Evolutionary conservation across 2,113 vertebrate species (phyloP).

Genomic region (Nycticebus coucang): DNA sequence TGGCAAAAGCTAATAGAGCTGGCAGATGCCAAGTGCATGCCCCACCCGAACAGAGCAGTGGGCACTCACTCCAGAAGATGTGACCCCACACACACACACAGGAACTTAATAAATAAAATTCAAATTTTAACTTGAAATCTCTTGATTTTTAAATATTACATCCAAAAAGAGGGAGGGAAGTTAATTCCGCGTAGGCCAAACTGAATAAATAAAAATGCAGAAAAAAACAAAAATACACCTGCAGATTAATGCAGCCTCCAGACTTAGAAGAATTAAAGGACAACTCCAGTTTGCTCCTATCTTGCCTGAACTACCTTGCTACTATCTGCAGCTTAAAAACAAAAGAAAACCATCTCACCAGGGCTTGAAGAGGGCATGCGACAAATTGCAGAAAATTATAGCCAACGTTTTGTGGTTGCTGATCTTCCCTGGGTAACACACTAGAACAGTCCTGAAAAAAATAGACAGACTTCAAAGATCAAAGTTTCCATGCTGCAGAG

Average conservation of each 20-base stretch:
- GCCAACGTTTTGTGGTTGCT: conserved; percentile 71
- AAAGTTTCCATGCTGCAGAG: conserved; percentile 59
- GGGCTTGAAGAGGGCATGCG: conserved; percentile 74
- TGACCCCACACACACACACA: no score
- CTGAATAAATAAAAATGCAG: neutral
- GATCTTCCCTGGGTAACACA: conserved; percentile 66
- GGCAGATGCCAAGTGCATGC: neutral
- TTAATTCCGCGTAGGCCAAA: neutral
- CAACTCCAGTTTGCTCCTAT: conserved; percentile 46
- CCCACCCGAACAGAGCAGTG: neutral
- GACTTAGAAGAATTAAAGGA: conserved; percentile 32
- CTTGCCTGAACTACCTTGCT: conserved; percentile 57
- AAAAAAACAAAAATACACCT: conserved; percentile 34
- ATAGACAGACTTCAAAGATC: conserved; percentile 69
- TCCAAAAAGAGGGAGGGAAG: neutral
- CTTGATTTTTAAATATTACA: conserved; percentile 39
- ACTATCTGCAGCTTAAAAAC: conserved; percentile 48
- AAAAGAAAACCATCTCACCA: conserved; percentile 68
- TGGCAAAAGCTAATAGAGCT: neutral
- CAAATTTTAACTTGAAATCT: conserved; percentile 13
- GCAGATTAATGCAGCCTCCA: neutral
- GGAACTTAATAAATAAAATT: conserved; percentile 42
- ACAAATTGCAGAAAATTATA: conserved; percentile 81
- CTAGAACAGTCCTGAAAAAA: conserved; percentile 55
- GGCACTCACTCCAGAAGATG: neutral